Evolutionary conservation across 2,797 vertebrate genomes (phyloP), one percentile per base, ranked within the genome.

Genomic region (Melanotaenia parkinsoni): DNA sequence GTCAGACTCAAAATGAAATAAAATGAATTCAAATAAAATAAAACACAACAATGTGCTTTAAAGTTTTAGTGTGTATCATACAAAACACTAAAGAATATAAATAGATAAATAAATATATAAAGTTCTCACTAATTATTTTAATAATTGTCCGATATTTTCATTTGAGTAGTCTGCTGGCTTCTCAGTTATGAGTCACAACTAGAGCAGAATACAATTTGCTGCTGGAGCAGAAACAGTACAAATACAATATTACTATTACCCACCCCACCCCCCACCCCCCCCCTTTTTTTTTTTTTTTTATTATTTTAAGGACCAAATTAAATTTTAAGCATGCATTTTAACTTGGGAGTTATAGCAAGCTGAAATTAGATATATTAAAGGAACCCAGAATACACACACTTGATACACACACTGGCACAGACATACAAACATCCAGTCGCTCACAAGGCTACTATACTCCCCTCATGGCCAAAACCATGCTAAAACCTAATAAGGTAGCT

Each of bases 401-500:
- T 33, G 33, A 50, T 59, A 24, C 13, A 47, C 12, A 75, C 0
- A 16, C 7, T 22, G 26, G 18, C 4, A 24, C 16, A 47, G 32
- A n/a, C 11, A 32, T 11, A 72, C 18, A 58, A 2, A 62, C 1
- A 3, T 33, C 63, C 13, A 54, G 14, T 47, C 58, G 24, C 33
- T 22, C 62, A 74, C 32, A 60, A 66, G 81, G 61, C 57, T 33
- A 75, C 74, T 68, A 78, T 22, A 77, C 58, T 69, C 38, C 13
- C 60, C 72, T 85, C 70, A 30, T 59, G 18, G 40, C n/a, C 54
- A 45, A 77, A 80, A 70, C 57, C 68, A 43, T 54, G 58, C 78
- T 74, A 45, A 69, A 75, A 71, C 45, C 66, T 75, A 82, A 80
- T 79, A 81, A 81, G 70, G 45, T 22, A 0, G 64, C 57, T 87